Base-by-base conservation (phyloP, 92 coral and sea anemone species). In the Diadumene lineata region DNA sequence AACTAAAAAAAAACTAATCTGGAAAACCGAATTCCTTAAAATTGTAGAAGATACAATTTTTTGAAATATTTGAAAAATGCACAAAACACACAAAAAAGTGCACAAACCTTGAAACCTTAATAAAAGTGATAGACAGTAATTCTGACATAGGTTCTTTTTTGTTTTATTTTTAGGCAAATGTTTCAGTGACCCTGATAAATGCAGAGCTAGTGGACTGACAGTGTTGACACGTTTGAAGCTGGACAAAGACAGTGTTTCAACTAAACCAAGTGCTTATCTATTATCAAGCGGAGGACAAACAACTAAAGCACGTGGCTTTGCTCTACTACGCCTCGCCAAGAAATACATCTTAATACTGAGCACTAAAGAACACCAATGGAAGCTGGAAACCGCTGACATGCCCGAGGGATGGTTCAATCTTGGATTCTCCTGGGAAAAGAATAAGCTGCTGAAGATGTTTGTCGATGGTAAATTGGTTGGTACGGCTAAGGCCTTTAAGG, bases 201-300 rank as follows among this genome's bases (percentile, higher is more conserved):
- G 97, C 43, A 64, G 79, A 44, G 84, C 78, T 34, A 75, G 67
- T 7, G 97, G 97, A 11, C 56, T 91, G 79, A 87, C 97, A 2
- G 81, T 91, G 0, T 81, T 83, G 68, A 22, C 90, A 0, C 83
- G 88, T 73, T 26, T 88, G 9, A 84, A 85, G 69, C 84, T 91
- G n/a, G 70, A 81, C 79, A 81, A 84, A 73, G 83, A 73, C 28
- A 64, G 69, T 0, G 61, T 64, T 24, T 69, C 64, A 11, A 28
- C 79, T 22, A 81, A 69, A 25, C 75, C 90, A 43, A 87, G 97
- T 34, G 83, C 92, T 30, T 91, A 91, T 56, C 66, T 91, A 62
- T 58, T 91, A 79, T 91, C 97, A 1, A 91, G 85, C 34, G 97
- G 97, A 31, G 97, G 97, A 46, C 97, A 91, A 70, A 84, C 97